phyloP scores from a whole-genome alignment of 1,140 invertebrate genomes.

The Medauroidea extradentata region DNA sequence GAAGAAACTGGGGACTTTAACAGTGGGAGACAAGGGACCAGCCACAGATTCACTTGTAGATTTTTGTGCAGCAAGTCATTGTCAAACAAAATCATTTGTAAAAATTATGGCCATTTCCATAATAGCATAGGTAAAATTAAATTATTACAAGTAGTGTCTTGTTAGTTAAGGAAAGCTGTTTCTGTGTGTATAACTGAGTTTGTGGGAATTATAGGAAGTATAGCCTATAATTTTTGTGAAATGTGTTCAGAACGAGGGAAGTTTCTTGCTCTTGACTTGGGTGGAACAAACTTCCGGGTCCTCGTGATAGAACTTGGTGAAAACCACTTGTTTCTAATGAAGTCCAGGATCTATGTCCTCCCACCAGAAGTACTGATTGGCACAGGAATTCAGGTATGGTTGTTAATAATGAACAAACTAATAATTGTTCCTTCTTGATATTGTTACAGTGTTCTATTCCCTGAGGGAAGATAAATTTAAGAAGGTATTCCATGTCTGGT shows the following conservation, averaged over 20 bases:
- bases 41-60: too few relatives aligned
- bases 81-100: too few relatives aligned
- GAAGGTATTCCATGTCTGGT: background rate
- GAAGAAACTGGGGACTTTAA: too few relatives aligned
- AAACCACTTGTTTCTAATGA: conserved; percentile 75
- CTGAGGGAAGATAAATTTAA: background rate
- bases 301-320: conserved; percentile 83
- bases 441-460: background rate
- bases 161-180: too few relatives aligned
- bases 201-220: too few relatives aligned
- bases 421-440: background rate
- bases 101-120: too few relatives aligned
- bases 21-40: too few relatives aligned
- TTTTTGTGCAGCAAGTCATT: too few relatives aligned
- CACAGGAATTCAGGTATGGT: conserved; percentile 63
- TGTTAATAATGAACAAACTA: background rate
- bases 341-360: conserved; percentile 94
- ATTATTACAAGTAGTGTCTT: too few relatives aligned
- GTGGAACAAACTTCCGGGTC: conserved; percentile 98
- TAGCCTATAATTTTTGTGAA: too few relatives aligned
- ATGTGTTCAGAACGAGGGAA: conserved; percentile 76
- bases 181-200: too few relatives aligned
- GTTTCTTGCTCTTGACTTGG: conserved; percentile 95
- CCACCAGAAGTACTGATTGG: conserved; percentile 92
- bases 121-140: too few relatives aligned